Evolutionary conservation across 2,888 invertebrate genomes (phyloP).

Genomic region (Pycnomerus fuliginosus): DNA sequence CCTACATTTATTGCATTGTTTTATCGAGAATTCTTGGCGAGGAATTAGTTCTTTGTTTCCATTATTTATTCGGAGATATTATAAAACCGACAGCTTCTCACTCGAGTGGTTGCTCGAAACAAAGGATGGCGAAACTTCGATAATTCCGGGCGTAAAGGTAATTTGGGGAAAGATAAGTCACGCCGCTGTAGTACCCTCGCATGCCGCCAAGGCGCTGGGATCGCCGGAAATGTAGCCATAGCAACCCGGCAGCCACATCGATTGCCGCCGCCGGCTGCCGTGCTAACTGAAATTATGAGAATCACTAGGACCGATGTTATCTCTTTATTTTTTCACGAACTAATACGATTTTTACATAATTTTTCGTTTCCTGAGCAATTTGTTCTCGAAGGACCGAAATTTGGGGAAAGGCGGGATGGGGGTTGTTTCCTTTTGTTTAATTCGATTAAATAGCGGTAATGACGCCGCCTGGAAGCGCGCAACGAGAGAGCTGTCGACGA

Average conservation of each 20-base stretch:
- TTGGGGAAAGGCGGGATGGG: neutral
- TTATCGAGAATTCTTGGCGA: constrained; percentile 15
- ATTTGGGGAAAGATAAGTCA: constrained; percentile 33
- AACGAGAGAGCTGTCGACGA: constrained; percentile 1
- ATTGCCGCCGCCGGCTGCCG: constrained; percentile 54
- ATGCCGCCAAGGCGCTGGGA: constrained; percentile 46
- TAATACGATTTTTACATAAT: no score
- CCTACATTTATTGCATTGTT: no score
- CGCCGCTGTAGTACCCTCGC: constrained; percentile 34
- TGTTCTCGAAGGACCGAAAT: neutral
- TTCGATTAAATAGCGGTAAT: no score
- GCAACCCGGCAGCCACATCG: constrained; percentile 65
- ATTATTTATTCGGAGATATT: constrained; percentile 15
- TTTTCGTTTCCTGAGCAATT: no score
- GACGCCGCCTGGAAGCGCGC: neutral
- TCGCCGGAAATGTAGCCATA: constrained; percentile 67
- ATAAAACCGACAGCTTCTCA: constrained; percentile 16
- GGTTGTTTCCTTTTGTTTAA: no score
- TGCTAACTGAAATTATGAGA: constrained; percentile 34
- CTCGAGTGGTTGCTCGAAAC: constrained; percentile 18
- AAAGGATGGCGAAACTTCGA: constrained; percentile 23
- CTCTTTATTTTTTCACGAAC: no score
- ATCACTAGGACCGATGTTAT: constrained; percentile 23
- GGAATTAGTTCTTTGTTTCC: constrained; percentile 20
- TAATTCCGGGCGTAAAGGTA: constrained; percentile 26